These are phyloP conservation scores for Lophotis ruficrista DNA, from an alignment of 2,113 vertebrate genomes.

Conservation along the genomic window DNA sequence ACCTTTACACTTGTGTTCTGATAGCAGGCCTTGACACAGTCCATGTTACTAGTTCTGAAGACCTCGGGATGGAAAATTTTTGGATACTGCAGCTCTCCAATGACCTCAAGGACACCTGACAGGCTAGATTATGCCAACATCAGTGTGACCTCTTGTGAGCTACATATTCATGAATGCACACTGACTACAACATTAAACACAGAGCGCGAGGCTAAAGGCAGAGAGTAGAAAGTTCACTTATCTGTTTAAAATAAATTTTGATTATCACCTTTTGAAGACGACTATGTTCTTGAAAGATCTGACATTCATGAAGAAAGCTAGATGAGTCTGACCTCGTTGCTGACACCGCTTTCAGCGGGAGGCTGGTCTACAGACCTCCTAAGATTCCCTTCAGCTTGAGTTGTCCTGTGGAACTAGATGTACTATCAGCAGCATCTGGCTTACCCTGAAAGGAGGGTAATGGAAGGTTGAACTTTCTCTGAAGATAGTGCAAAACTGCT, in stretches of 20 bases:
- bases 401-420: not conserved
- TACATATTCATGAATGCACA: not conserved
- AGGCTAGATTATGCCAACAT: not conserved
- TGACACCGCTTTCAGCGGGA: not conserved
- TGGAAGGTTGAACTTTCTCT: not conserved
- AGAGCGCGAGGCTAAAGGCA: not conserved
- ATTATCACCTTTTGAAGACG: not conserved
- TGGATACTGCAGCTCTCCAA: not conserved
- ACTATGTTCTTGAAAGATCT: not conserved
- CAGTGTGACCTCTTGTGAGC: not conserved
- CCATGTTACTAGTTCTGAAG: not conserved
- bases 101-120: not conserved
- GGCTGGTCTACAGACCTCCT: not conserved
- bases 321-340: not conserved
- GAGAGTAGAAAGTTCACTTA: not conserved
- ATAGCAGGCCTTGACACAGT: not conserved
- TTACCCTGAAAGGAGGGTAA: not conserved
- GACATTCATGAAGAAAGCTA: not conserved
- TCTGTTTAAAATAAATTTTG: not conserved
- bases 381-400: not conserved
- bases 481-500: not conserved
- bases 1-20: not conserved
- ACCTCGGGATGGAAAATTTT: not conserved
- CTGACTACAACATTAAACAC: not conserved
- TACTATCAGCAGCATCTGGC: not conserved